Percentiles rank a stretch among this genome's conserved stretches.
phyloP scores from a whole-genome alignment of 2,888 invertebrate genomes.

The Caradrina clavipalpis region DNA sequence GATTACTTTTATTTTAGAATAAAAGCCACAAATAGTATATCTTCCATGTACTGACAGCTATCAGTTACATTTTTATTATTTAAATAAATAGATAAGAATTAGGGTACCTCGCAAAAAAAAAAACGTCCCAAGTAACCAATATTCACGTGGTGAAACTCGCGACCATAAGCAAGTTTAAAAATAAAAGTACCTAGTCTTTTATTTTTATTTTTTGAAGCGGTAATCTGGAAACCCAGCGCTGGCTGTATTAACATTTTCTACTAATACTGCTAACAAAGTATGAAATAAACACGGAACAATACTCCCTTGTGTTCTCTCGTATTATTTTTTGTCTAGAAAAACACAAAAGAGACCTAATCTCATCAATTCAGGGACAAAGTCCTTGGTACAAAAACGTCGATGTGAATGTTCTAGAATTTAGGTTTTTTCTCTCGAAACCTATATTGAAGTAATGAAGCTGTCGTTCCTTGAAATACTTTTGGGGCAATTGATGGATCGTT shows the following conservation, averaged over 20 bases:
- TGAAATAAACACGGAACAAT: conserved; percentile 28
- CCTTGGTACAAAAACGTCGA: conserved; percentile 31
- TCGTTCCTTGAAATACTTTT: background rate
- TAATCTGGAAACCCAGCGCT: conserved; percentile 25
- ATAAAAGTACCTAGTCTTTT: conserved; percentile 22
- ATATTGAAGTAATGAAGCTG: conserved; percentile 11
- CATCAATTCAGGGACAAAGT: conserved; percentile 37
- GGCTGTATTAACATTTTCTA: conserved; percentile 35
- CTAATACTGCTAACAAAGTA: conserved; percentile 10
- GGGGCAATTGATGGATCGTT: background rate
- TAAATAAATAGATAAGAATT: too few species aligned
- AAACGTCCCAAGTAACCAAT: too few species aligned
- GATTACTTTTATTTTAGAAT: too few species aligned
- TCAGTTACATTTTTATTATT: too few species aligned
- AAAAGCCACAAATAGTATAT: too few species aligned
- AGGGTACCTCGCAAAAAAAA: too few species aligned
- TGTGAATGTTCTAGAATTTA: conserved; percentile 20
- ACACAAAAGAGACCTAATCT: conserved; percentile 31
- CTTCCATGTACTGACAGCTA: too few species aligned
- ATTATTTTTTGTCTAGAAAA: conserved; percentile 41
- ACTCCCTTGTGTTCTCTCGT: conserved; percentile 20
- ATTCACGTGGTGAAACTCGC: too few species aligned
- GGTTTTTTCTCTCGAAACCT: conserved; percentile 21
- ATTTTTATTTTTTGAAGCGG: conserved; percentile 24
- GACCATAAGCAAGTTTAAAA: conserved; percentile 10